Base-by-base conservation (phyloP, 2,113 vertebrate species). In the Brachionichthys hirsutus region DNA sequence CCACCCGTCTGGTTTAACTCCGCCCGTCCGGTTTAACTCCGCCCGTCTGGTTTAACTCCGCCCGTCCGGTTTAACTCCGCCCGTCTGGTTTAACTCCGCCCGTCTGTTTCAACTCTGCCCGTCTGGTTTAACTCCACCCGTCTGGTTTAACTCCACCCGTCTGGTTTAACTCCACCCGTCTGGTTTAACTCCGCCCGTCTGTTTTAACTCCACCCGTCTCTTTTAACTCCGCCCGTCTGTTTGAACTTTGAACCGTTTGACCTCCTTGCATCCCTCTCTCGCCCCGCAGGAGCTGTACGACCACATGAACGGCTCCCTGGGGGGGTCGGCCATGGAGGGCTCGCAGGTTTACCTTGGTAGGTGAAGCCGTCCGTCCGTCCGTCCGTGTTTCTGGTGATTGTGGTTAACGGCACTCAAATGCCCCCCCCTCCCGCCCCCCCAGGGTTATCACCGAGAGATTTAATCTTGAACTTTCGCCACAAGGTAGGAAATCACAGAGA, bases 361-460 rank as follows among this genome's bases (percentile, higher is more conserved):
- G 92, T 86, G 72, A 20, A 13, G 45, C 54, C 50, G 8, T 2
- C 11, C 13, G 10, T 12, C 13, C 12, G 6, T 38, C 36, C 36
- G 24, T 30, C 24, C 8, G 24, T n/a, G n/a, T n/a, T n/a, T n/a
- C n/a, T n/a, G n/a, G n/a, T 35, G 34, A 48, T 3, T 24, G 20
- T 12, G 6, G 1, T 22, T 14, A 9, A 54, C 9, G 6, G 13
- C 19, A 19, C 7, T 24, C 36, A 54, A 12, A 48, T 38, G 17
- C 42, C 44, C 50, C 62, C 17, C 7, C 22, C 51, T 55, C 85
- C 42, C 44, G 47, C 62, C 17, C 7, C 22, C 51, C 54, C 85
- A 99, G 97, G 97, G 51, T 87, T 99, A 17, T 98, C 97, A 51
- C 94, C 97, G 51, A 92, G 96, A 84, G 97, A 99, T 90, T 92